Conservation (phyloP, 2,888 invertebrate species). For the Patella depressa region DNA sequence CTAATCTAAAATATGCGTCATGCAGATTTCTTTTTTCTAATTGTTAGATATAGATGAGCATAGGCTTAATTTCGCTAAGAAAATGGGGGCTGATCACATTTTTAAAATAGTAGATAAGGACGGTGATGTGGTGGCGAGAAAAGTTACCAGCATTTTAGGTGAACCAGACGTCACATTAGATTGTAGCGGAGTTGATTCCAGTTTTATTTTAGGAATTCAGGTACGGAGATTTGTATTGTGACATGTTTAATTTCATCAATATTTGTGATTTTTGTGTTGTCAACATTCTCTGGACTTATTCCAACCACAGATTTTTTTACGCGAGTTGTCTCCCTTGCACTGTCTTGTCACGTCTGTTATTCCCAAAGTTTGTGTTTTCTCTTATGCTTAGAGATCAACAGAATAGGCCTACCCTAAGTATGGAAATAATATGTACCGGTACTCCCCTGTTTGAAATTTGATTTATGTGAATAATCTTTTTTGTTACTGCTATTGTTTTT, state of each 20-base stretch:
- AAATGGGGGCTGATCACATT: conserved; percentile 66
- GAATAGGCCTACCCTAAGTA: too few species aligned
- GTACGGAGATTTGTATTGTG: conserved; percentile 72
- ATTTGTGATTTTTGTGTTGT: neutral
- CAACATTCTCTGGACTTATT: neutral
- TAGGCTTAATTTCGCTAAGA: conserved; percentile 65
- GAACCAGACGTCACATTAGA: conserved; percentile 82
- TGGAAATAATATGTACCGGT: too few species aligned
- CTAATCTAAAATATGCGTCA: too few species aligned
- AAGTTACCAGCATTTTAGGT: conserved; percentile 47
- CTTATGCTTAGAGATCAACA: too few species aligned
- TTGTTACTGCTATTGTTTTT: neutral
- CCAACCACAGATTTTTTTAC: too few species aligned
- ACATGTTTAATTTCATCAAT: neutral
- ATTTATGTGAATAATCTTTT: too few species aligned
- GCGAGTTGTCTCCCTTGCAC: too few species aligned
- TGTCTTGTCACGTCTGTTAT: too few species aligned
- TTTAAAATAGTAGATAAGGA: conserved; percentile 58
- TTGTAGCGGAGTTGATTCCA: conserved; percentile 87
- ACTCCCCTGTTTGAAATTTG: too few species aligned
- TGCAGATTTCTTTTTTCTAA: neutral
- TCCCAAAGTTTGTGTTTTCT: too few species aligned
- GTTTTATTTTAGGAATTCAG: conserved; percentile 82
- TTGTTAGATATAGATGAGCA: conserved; percentile 60
- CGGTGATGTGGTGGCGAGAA: conserved; percentile 47